These are phyloP conservation scores for Drosophila barbarae DNA, from an alignment of 2,888 invertebrate species.

Conservation along the genomic window DNA sequence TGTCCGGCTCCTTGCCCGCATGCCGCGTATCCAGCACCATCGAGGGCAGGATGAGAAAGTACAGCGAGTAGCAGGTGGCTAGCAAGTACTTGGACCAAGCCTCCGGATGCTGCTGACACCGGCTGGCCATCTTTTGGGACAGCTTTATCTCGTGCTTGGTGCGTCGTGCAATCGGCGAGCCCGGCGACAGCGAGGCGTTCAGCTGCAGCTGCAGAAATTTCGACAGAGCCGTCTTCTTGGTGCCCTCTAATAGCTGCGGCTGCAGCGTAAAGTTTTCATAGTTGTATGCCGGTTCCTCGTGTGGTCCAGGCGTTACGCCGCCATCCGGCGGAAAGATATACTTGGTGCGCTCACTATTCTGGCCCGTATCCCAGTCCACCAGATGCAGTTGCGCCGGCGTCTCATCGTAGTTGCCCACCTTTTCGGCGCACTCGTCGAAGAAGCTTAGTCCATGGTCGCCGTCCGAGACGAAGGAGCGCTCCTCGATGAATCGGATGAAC, in stretches of 20 bases:
- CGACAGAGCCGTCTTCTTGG: slow-evolving; percentile 70
- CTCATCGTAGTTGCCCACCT: slow-evolving; percentile 82
- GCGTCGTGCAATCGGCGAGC: slow-evolving; percentile 94
- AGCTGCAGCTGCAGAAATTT: slow-evolving; percentile 77
- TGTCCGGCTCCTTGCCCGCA: slow-evolving; percentile 86
- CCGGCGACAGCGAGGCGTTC: slow-evolving; percentile 82
- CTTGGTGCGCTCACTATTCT: slow-evolving; percentile 93
- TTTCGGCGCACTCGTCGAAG: slow-evolving; percentile 98
- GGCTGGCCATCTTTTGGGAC: slow-evolving; percentile 87
- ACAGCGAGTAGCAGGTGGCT: slow-evolving; percentile 94
- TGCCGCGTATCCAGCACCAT: slow-evolving; percentile 86
- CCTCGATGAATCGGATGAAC: slow-evolving; percentile 99
- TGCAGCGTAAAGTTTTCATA: slow-evolving; percentile 85
- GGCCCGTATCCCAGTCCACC: slow-evolving; percentile 89
- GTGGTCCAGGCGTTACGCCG: slow-evolving; percentile 64
- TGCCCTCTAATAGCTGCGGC: slow-evolving; percentile 81
- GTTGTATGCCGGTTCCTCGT: slow-evolving; percentile 74
- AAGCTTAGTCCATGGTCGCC: slow-evolving; percentile 96
- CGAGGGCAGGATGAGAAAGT: slow-evolving; percentile 97
- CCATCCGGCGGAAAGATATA: slow-evolving; percentile 96
- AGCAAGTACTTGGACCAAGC: slow-evolving; percentile 95
- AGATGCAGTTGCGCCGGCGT: slow-evolving; percentile 83
- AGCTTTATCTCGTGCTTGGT: slow-evolving; percentile 97
- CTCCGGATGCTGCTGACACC: slow-evolving; percentile 85
- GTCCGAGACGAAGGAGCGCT: slow-evolving; percentile 98